Conservation (phyloP, 2,797 vertebrate genomes). For the Lophotriccus pileatus region DNA sequence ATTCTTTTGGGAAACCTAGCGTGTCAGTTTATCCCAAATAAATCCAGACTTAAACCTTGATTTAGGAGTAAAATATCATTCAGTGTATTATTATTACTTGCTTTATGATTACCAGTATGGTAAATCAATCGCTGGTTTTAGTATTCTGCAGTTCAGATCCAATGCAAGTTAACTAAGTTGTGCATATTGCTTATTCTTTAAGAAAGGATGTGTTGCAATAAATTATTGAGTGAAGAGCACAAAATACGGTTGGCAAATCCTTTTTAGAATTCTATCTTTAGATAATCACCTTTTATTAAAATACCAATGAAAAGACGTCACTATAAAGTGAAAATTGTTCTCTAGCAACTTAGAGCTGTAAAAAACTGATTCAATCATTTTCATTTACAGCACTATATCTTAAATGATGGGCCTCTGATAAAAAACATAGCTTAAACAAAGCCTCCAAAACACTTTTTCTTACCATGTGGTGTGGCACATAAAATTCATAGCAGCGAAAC, state of each 20-base stretch:
- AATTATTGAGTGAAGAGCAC: background rate
- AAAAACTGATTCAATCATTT: background rate
- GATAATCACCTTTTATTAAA: slow-evolving; percentile 31
- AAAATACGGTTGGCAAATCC: background rate
- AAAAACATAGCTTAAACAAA: slow-evolving; percentile 19
- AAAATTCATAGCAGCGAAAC: background rate
- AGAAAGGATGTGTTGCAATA: background rate
- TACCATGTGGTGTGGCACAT: background rate
- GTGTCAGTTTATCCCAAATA: background rate
- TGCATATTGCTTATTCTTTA: background rate
- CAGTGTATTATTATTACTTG: background rate
- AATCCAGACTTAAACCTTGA: background rate
- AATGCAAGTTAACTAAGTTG: background rate
- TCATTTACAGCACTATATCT: background rate
- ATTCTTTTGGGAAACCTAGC: background rate
- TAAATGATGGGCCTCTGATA: background rate
- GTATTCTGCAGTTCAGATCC: background rate
- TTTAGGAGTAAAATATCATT: background rate
- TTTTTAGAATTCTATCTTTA: slow-evolving; percentile 13
- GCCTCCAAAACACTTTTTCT: background rate
- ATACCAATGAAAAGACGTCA: slow-evolving; percentile 3
- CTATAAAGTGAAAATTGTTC: slow-evolving; percentile 20
- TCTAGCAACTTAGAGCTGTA: slow-evolving; percentile 4
- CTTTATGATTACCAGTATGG: background rate
- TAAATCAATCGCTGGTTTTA: background rate